Evolutionary conservation across 2,888 invertebrate genomes (phyloP).

Genomic region (Macrosoma leucophasiata): DNA sequence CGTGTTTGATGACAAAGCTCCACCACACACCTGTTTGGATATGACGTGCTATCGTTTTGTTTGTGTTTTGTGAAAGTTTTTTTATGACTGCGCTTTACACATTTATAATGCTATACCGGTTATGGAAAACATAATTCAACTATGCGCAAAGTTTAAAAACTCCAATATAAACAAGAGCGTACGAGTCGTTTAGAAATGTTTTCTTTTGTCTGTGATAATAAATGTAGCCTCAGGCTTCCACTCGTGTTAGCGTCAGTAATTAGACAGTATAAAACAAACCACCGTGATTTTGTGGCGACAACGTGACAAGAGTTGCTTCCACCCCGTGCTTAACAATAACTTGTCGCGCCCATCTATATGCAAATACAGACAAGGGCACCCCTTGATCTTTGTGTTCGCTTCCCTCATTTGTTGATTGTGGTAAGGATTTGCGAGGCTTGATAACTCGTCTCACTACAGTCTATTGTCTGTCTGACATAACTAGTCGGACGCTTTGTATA

Average conservation of each 20-base stretch:
- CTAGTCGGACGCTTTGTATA: too few species aligned
- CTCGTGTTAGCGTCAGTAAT: constrained; percentile 45
- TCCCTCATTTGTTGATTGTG: constrained; percentile 58
- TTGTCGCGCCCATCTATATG: constrained; percentile 65
- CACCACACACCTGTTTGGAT: constrained; percentile 43
- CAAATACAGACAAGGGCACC: constrained; percentile 55
- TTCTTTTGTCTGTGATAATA: too few species aligned
- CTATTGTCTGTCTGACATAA: too few species aligned
- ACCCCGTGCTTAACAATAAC: constrained; percentile 43
- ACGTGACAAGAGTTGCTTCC: constrained; percentile 23
- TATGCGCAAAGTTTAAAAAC: too few species aligned
- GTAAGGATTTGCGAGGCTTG: constrained; percentile 38
- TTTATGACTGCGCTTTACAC: too few species aligned
- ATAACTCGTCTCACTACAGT: constrained; percentile 29
- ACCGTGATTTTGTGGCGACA: constrained; percentile 31
- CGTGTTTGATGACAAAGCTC: constrained; percentile 47
- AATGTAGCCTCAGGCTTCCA: too few species aligned
- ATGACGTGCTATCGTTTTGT: constrained; percentile 38
- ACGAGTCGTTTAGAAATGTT: too few species aligned
- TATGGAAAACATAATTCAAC: constrained; percentile 11
- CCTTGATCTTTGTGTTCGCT: constrained; percentile 55
- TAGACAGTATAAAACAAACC: constrained; percentile 36
- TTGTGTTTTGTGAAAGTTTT: constrained; percentile 39
- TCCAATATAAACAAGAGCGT: too few species aligned
- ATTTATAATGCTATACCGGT: too few species aligned